phyloP scores from a whole-genome alignment of 2,888 invertebrate species.

The Mythimna albipuncta region DNA sequence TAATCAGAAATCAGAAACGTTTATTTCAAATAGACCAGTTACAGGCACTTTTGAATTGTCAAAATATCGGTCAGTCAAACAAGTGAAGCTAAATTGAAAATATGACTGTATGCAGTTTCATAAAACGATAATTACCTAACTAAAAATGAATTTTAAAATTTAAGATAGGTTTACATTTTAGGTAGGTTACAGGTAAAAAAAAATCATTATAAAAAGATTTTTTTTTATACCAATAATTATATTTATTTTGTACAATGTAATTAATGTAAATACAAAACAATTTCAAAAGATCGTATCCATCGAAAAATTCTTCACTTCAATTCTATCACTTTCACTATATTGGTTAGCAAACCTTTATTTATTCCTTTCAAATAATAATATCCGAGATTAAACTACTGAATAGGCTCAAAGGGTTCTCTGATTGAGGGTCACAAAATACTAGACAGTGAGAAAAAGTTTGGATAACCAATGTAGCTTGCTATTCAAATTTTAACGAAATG shows the following conservation, averaged over 20 bases:
- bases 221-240: neutral
- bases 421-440: slow-evolving; percentile 15
- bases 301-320: slow-evolving; percentile 13
- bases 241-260: neutral
- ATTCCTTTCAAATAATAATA: slow-evolving; percentile 50
- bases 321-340: slow-evolving; percentile 7
- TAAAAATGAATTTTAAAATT: no score
- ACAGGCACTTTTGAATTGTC: no score
- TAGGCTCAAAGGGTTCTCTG: slow-evolving; percentile 29
- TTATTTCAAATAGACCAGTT: no score
- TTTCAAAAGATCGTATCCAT: slow-evolving; percentile 21
- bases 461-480: slow-evolving; percentile 4
- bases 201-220: no score
- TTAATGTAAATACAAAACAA: slow-evolving; percentile 3
- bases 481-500: slow-evolving; percentile 31
- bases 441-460: neutral
- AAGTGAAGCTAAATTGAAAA: no score
- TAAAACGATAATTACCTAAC: no score
- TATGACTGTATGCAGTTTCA: no score
- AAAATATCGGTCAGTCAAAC: no score
- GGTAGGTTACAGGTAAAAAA: no score
- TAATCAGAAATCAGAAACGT: no score
- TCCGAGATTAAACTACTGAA: slow-evolving; percentile 37
- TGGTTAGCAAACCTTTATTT: slow-evolving; percentile 31
- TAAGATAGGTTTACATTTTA: no score